These are phyloP conservation scores for Poecilia picta DNA, from an alignment of 2,797 vertebrate genomes.

Conservation along the genomic window DNA sequence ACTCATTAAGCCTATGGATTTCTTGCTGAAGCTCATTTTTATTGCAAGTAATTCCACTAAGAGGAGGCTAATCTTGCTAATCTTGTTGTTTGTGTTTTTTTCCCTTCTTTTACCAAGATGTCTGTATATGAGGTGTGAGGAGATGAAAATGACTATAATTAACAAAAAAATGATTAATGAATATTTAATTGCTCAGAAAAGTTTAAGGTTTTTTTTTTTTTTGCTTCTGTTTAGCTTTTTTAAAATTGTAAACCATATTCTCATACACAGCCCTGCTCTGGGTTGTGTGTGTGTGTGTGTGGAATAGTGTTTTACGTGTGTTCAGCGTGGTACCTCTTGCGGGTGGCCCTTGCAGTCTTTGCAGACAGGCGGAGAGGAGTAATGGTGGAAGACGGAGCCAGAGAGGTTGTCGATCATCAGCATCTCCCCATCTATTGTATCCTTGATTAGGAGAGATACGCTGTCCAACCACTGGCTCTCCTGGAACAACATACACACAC, in stretches of 20 bases:
- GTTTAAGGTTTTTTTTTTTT: neutral
- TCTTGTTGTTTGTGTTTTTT: neutral
- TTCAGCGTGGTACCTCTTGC: slow-evolving; percentile 87
- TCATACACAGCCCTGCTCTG: neutral
- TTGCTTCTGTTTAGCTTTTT: slow-evolving; percentile 10
- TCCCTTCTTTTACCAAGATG: neutral
- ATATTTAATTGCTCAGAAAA: slow-evolving; percentile 6
- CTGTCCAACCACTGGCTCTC: slow-evolving; percentile 99
- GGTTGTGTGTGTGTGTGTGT: slow-evolving; percentile 12
- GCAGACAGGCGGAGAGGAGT: slow-evolving; percentile 91
- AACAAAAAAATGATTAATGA: neutral
- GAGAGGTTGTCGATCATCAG: slow-evolving; percentile 99
- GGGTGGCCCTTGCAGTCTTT: slow-evolving; percentile 91
- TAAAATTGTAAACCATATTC: neutral
- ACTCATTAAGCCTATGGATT: neutral
- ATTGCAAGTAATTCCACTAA: slow-evolving; percentile 9
- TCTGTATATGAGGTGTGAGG: slow-evolving; percentile 3
- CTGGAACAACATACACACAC: slow-evolving; percentile 84
- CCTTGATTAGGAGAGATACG: slow-evolving; percentile 99
- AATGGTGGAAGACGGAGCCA: slow-evolving; percentile 98
- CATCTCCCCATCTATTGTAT: slow-evolving; percentile 98
- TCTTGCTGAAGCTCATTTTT: neutral
- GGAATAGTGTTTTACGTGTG: slow-evolving; percentile 12
- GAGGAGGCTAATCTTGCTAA: slow-evolving; percentile 1
- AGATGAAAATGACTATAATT: neutral